phyloP scores from a whole-genome alignment of 2,888 invertebrate genomes.

The Standfussiana lucernea region DNA sequence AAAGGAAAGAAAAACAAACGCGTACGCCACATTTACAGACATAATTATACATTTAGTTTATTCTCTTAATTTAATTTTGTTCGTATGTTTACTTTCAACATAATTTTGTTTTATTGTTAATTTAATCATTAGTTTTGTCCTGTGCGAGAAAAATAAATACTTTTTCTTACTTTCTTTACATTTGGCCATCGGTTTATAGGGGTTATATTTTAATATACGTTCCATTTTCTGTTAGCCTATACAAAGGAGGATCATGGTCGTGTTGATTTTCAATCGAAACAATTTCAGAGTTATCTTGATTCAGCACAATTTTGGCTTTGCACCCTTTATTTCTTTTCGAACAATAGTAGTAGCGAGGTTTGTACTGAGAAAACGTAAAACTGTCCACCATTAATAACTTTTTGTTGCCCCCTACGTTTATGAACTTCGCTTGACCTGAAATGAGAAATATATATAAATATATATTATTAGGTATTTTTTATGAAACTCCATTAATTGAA shows the following conservation, averaged over 20 bases:
- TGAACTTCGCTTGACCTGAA: conserved; percentile 71
- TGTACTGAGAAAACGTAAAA: conserved; percentile 74
- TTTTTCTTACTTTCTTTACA: too few species aligned
- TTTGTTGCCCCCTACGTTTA: conserved; percentile 66
- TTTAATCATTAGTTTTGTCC: too few species aligned
- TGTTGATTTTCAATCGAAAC: conserved; percentile 66
- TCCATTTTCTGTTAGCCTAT: conserved; percentile 26
- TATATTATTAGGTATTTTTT: background rate
- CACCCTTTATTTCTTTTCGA: conserved; percentile 77
- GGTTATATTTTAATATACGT: conserved; percentile 16
- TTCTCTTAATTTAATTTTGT: too few species aligned
- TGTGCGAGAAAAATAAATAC: too few species aligned
- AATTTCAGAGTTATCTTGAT: conserved; percentile 61
- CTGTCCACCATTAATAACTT: conserved; percentile 74
- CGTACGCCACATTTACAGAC: too few species aligned
- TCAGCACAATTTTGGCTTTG: conserved; percentile 74
- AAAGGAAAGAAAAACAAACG: background rate
- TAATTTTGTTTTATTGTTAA: too few species aligned
- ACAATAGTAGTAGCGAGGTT: conserved; percentile 75
- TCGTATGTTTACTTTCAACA: too few species aligned
- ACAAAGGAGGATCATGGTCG: conserved; percentile 73
- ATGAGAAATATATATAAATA: too few species aligned
- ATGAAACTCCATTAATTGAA: background rate
- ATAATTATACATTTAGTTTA: too few species aligned
- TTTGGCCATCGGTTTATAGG: background rate